Conservation (phyloP, 2,888 invertebrate genomes). For the Norana najaformis region DNA sequence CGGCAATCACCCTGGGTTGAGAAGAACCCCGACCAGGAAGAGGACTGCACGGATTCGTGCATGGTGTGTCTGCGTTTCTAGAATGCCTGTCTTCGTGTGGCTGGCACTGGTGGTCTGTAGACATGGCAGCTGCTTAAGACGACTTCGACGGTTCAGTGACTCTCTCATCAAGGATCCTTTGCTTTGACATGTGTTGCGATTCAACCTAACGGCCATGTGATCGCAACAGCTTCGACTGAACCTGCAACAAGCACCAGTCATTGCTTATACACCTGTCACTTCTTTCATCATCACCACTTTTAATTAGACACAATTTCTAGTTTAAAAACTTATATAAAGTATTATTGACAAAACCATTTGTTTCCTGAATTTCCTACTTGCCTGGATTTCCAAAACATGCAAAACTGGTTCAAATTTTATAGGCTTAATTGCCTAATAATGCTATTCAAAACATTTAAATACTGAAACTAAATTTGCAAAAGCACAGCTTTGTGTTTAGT, state of each 20-base stretch:
- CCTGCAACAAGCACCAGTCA: background rate
- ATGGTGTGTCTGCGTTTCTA: background rate
- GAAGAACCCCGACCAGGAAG: background rate
- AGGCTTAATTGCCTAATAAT: background rate
- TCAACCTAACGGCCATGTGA: slow-evolving; percentile 23
- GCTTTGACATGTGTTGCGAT: background rate
- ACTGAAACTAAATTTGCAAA: background rate
- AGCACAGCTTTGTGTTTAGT: no score
- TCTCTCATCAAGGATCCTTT: background rate
- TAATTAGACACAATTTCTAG: background rate
- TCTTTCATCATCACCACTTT: background rate
- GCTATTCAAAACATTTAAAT: background rate
- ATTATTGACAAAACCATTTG: background rate
- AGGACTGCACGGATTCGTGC: background rate
- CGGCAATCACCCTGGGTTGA: background rate
- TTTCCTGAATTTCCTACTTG: background rate
- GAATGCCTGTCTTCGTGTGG: background rate
- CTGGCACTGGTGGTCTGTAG: background rate
- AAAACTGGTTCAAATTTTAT: background rate
- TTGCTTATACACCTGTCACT: background rate
- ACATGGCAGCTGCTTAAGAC: background rate
- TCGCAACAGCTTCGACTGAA: slow-evolving; percentile 16
- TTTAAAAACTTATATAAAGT: background rate
- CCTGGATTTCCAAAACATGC: background rate
- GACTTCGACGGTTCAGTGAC: slow-evolving; percentile 3